Percentiles rank a stretch among this genome's conserved stretches.
phyloP scores from a whole-genome alignment of 2,113 vertebrate genomes.

The Daphoenositta chrysoptera region DNA sequence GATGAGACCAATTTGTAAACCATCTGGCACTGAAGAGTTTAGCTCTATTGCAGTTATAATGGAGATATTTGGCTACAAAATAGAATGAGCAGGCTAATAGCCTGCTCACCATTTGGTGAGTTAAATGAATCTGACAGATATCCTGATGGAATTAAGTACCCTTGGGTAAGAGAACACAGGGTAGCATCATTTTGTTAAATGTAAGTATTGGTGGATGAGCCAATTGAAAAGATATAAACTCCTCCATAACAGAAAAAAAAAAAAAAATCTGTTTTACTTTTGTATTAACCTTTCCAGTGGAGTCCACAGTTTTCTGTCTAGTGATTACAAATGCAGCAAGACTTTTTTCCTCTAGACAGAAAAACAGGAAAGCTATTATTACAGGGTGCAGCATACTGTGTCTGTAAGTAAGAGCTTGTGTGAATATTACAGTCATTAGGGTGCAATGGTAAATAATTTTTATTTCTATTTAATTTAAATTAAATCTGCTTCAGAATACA shows the following conservation, averaged over 20 bases:
- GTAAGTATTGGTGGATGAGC: background rate
- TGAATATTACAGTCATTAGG: constrained; percentile 66
- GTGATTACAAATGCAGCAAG: background rate
- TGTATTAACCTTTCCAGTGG: background rate
- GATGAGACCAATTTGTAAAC: constrained; percentile 50
- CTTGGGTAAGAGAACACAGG: background rate
- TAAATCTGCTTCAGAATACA: constrained; percentile 56
- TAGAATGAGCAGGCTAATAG: background rate
- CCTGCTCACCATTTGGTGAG: background rate
- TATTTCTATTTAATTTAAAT: constrained; percentile 68
- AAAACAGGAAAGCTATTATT: background rate
- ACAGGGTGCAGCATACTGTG: constrained; percentile 25
- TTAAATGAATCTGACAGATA: background rate
- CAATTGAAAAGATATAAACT: background rate
- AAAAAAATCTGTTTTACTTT: background rate
- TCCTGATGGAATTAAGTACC: background rate
- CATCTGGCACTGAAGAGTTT: constrained; percentile 59
- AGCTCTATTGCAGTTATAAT: constrained; percentile 43
- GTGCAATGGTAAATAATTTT: constrained; percentile 51
- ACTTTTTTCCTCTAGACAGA: background rate
- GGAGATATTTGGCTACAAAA: constrained; percentile 40
- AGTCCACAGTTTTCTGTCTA: background rate
- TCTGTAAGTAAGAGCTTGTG: constrained; percentile 67
- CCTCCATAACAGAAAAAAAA: background rate
- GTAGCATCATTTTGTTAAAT: background rate